phyloP scores from a whole-genome alignment of 92 coral and sea anemone species.

The Heliopora coerulea region DNA sequence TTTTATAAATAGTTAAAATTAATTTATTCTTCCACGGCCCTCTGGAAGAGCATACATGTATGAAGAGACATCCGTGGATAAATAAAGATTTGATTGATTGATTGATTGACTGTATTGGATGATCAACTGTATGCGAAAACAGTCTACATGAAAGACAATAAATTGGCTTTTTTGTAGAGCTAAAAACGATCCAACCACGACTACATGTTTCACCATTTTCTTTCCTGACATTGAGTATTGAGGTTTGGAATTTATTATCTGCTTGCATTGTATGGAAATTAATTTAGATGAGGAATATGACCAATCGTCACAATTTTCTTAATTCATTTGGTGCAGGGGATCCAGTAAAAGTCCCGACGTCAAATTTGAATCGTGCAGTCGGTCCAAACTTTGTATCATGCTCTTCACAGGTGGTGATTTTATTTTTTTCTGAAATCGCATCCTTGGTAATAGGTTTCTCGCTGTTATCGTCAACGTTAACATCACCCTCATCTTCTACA shows the following conservation, averaged over 20 bases:
- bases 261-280: no score
- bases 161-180: no score
- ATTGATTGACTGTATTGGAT: conserved; percentile 23
- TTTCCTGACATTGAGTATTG: not conserved
- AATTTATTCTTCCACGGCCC: no score
- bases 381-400: not conserved
- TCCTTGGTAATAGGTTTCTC: no score
- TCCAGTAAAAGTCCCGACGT: conserved; percentile 1
- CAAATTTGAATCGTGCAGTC: conserved; percentile 5
- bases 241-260: conserved; percentile 3
- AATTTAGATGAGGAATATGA: no score
- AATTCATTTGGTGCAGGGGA: conserved; percentile 13
- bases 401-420: conserved; percentile 8
- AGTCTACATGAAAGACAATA: conserved; percentile 20
- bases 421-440: not conserved
- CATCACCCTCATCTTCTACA: not conserved
- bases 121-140: conserved; percentile 15
- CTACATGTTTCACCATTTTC: no score
- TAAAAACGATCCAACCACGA: no score
- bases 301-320: not conserved
- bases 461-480: no score
- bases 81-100: no score
- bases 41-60: no score
- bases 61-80: no score
- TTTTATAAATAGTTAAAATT: no score